Conservation (phyloP, 1,140 invertebrate genomes). For the Drosophila lacteicornis region DNA sequence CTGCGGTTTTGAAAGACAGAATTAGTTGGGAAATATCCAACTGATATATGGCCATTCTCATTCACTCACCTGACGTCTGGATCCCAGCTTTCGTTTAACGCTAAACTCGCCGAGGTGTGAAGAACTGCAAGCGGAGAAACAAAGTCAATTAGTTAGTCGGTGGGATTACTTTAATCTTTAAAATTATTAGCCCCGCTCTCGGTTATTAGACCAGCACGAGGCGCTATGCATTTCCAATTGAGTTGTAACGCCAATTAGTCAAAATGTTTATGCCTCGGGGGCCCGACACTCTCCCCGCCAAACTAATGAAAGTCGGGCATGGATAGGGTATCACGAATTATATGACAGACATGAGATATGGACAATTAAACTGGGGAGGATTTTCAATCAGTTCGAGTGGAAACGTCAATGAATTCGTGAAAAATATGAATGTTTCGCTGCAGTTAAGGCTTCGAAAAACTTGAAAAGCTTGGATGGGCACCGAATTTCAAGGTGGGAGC, state of each 20-base stretch:
- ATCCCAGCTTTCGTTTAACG: slow-evolving; percentile 99
- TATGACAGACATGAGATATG: slow-evolving; percentile 43
- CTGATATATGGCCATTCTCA: slow-evolving; percentile 33
- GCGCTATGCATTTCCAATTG: slow-evolving; percentile 60
- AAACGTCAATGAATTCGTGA: slow-evolving; percentile 14
- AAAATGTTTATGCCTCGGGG: slow-evolving; percentile 26
- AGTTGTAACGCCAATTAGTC: slow-evolving; percentile 72
- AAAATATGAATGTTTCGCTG: not conserved
- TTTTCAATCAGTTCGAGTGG: slow-evolving; percentile 6
- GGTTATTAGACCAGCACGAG: slow-evolving; percentile 68
- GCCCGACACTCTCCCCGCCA: not conserved
- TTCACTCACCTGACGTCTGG: slow-evolving; percentile 90
- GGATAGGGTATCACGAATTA: slow-evolving; percentile 57
- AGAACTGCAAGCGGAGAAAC: slow-evolving; percentile 89
- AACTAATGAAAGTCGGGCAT: slow-evolving; percentile 23
- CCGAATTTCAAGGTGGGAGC: too few species aligned
- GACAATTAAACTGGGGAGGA: slow-evolving; percentile 31
- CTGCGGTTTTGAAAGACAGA: slow-evolving; percentile 73
- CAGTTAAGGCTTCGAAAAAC: not conserved
- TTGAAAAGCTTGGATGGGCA: too few species aligned
- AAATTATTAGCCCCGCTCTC: slow-evolving; percentile 22
- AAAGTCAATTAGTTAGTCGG: slow-evolving; percentile 64
- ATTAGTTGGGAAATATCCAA: not conserved
- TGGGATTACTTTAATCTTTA: slow-evolving; percentile 44
- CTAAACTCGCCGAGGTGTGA: slow-evolving; percentile 98